Percentiles rank a stretch among this genome's conserved stretches.
phyloP scores from a whole-genome alignment of 2,888 invertebrate species.

The Heliconius aoede region DNA sequence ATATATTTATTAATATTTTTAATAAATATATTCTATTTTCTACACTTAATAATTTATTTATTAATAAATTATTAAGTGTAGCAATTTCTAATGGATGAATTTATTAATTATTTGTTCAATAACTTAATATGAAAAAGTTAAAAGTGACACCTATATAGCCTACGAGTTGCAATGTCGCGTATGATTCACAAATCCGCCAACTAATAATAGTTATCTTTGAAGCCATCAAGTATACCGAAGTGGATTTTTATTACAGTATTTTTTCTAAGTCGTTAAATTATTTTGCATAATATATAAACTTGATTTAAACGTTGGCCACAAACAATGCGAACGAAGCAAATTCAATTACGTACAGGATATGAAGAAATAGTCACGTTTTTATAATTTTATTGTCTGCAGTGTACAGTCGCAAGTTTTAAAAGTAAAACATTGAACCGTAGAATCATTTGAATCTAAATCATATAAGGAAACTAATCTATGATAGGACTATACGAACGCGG shows the following conservation, averaged over 20 bases:
- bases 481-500: constrained; percentile 13
- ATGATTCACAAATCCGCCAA: constrained; percentile 8
- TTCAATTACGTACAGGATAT: constrained; percentile 36
- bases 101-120: neutral
- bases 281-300: constrained; percentile 26
- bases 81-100: neutral
- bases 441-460: constrained; percentile 25
- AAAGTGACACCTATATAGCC: neutral
- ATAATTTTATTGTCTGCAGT: constrained; percentile 22
- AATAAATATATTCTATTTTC: no score
- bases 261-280: constrained; percentile 1
- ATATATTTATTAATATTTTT: no score
- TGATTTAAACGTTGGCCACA: constrained; percentile 35
- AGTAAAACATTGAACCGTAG: constrained; percentile 25
- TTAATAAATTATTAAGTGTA: neutral
- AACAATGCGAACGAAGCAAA: constrained; percentile 29
- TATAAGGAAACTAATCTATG: constrained; percentile 29
- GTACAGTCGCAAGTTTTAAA: constrained; percentile 12
- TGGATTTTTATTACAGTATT: neutral
- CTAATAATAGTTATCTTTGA: constrained; percentile 18
- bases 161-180: constrained; percentile 3
- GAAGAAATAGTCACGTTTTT: constrained; percentile 40
- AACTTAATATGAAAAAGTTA: neutral
- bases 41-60: no score
- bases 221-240: neutral